Conservation (phyloP, 2,797 vertebrate species). For the Cyclopterus lumpus region DNA sequence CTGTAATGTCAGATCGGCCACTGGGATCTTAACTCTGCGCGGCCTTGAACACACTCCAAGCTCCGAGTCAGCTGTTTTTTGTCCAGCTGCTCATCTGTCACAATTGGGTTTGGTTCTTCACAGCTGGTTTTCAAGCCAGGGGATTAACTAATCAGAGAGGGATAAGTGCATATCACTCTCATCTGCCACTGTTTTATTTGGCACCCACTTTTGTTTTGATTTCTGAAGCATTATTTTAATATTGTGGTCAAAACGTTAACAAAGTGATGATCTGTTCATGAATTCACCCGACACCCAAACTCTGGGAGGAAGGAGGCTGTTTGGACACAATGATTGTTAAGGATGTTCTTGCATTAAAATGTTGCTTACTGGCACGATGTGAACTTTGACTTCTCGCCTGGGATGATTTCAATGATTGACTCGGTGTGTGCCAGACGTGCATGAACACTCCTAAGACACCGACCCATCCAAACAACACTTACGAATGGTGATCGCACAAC, state of each 20-base stretch:
- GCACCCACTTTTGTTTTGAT: constrained; percentile 32
- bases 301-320: constrained; percentile 45
- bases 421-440: not conserved
- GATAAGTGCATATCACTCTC: constrained; percentile 46
- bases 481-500: not conserved
- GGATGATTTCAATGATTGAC: constrained; percentile 25
- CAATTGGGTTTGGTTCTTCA: constrained; percentile 61
- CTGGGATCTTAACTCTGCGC: constrained; percentile 23
- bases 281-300: constrained; percentile 6
- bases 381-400: constrained; percentile 46
- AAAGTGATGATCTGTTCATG: not conserved
- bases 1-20: constrained; percentile 26
- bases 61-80: constrained; percentile 55
- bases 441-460: not conserved
- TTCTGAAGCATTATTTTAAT: constrained; percentile 8
- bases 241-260: not conserved
- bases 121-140: constrained; percentile 58
- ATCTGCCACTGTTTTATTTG: constrained; percentile 37
- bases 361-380: constrained; percentile 14
- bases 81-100: constrained; percentile 63
- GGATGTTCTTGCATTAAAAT: constrained; percentile 47
- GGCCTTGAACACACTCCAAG: constrained; percentile 45
- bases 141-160: constrained; percentile 56
- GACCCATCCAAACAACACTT: not conserved
- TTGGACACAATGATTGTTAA: constrained; percentile 36